A percentile compares a stretch with the other conserved stretches of the same genome.
Evolutionary conservation across 2,113 vertebrate species (phyloP).

Genomic region (Entomyzon cyanotis): DNA sequence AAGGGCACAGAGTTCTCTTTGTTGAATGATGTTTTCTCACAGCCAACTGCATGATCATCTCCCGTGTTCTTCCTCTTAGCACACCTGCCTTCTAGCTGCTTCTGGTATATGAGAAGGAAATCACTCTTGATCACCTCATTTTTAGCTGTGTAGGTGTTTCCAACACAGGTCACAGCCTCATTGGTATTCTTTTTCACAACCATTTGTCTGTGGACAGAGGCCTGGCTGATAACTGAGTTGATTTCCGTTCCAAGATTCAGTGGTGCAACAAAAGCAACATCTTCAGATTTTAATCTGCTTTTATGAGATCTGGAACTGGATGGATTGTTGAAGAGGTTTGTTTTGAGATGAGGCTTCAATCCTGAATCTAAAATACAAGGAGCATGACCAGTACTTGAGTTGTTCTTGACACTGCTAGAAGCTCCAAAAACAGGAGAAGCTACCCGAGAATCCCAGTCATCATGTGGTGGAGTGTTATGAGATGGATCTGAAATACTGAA

Average conservation of each 20-base stretch:
- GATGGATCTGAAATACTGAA: slow-evolving; percentile 74
- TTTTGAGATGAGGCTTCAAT: slow-evolving; percentile 63
- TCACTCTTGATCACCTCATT: not conserved
- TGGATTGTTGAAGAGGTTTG: slow-evolving; percentile 49
- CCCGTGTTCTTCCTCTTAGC: slow-evolving; percentile 76
- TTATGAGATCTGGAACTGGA: slow-evolving; percentile 66
- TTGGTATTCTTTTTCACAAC: slow-evolving; percentile 53
- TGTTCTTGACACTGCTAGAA: slow-evolving; percentile 60
- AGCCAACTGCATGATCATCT: slow-evolving; percentile 51
- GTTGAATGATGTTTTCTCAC: slow-evolving; percentile 69
- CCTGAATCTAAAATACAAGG: slow-evolving; percentile 74
- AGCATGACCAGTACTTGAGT: slow-evolving; percentile 66
- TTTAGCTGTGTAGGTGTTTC: slow-evolving; percentile 18
- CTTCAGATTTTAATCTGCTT: slow-evolving; percentile 74
- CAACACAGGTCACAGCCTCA: slow-evolving; percentile 39
- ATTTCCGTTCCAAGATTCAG: slow-evolving; percentile 56
- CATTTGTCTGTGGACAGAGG: slow-evolving; percentile 58
- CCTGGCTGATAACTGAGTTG: slow-evolving; percentile 62
- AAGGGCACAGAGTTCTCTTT: slow-evolving; percentile 75
- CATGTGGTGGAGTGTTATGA: slow-evolving; percentile 47
- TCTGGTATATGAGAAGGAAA: slow-evolving; percentile 7
- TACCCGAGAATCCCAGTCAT: slow-evolving; percentile 60
- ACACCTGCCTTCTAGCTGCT: slow-evolving; percentile 51
- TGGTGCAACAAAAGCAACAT: slow-evolving; percentile 63
- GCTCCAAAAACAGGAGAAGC: slow-evolving; percentile 80